These are phyloP conservation scores for Actenoides hombroni DNA, from an alignment of 2,113 vertebrate species.

Conservation along the genomic window DNA sequence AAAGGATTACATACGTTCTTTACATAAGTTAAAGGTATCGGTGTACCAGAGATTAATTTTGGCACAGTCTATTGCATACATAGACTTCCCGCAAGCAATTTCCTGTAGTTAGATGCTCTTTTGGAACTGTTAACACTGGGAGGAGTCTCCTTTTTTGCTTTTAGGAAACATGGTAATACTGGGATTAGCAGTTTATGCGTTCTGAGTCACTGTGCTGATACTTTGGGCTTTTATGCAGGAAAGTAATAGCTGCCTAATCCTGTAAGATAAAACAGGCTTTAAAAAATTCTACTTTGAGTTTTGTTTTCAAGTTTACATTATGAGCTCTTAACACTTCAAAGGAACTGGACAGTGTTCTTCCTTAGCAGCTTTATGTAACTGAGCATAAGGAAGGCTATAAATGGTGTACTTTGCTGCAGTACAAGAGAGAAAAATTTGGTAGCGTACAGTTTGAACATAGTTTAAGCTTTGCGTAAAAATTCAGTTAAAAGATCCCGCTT, in stretches of 20 bases:
- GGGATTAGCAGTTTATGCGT: conserved; percentile 24
- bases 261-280: background rate
- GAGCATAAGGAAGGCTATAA: background rate
- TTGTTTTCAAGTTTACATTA: conserved; percentile 36
- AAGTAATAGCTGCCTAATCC: conserved; percentile 18
- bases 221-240: background rate
- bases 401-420: background rate
- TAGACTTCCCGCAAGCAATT: conserved; percentile 21
- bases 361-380: background rate
- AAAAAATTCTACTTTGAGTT: conserved; percentile 9
- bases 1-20: background rate
- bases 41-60: conserved; percentile 6
- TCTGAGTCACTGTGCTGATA: background rate
- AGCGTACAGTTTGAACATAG: background rate
- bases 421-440: background rate
- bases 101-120: conserved; percentile 42
- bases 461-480: conserved; percentile 34
- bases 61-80: background rate
- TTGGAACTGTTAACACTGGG: conserved; percentile 8
- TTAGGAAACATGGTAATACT: conserved; percentile 29
- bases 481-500: conserved; percentile 24
- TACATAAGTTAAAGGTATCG: background rate
- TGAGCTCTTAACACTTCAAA: conserved; percentile 19
- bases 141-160: conserved; percentile 21
- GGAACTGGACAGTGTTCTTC: background rate